A percentile compares a stretch with the other conserved stretches of the same genome.
phyloP scores from a whole-genome alignment of 2,797 vertebrate genomes.

The Melanitta fusca region DNA sequence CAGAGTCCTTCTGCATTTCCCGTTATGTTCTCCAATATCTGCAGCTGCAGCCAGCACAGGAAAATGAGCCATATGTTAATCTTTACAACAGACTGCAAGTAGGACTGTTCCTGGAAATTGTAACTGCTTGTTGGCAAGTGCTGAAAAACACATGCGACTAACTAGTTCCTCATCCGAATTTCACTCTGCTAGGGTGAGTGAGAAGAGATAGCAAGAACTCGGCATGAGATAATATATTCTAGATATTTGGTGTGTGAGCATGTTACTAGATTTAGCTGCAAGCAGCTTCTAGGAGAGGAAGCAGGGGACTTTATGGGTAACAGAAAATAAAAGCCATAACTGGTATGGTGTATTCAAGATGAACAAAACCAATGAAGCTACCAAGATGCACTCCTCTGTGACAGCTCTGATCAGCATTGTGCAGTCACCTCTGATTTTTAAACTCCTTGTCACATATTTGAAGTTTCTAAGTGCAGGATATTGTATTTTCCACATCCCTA shows the following conservation, averaged over 20 bases:
- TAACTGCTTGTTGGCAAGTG: not conserved
- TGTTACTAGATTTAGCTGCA: not conserved
- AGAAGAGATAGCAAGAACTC: not conserved
- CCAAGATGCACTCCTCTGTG: not conserved
- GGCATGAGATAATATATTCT: not conserved
- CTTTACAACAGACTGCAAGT: not conserved
- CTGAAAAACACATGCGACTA: not conserved
- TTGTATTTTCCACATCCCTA: not conserved
- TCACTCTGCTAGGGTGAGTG: not conserved
- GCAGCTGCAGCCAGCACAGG: conserved; percentile 10
- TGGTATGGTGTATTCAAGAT: not conserved
- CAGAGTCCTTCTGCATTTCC: not conserved
- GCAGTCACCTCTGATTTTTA: not conserved
- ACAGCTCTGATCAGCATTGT: not conserved
- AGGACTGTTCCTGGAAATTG: not conserved
- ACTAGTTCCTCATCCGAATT: not conserved
- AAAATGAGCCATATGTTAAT: not conserved
- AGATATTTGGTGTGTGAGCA: not conserved
- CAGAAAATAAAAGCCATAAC: not conserved
- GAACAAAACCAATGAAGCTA: not conserved
- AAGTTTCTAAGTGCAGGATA: not conserved
- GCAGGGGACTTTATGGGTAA: not conserved
- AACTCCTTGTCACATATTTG: not conserved
- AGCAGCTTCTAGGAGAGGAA: not conserved
- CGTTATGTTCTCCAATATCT: not conserved